Evolutionary conservation across 2,888 invertebrate genomes (phyloP), one percentile per base, ranked within the genome.

Genomic region (Bedellia somnulentella): DNA sequence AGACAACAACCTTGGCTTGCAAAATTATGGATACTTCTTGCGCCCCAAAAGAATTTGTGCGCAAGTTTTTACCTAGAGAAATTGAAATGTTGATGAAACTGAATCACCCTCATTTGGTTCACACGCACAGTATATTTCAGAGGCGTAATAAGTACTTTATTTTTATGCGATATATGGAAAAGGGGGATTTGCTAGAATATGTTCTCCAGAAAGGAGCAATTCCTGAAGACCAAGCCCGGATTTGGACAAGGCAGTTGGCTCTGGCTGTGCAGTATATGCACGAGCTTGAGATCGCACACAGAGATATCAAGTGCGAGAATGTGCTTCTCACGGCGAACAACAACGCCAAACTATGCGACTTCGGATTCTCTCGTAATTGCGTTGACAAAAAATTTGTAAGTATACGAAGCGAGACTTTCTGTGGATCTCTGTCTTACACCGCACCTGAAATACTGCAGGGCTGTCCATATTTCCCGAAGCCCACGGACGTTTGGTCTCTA

Each of bases 391-490:
- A 54, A 32, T 46, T 58, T 24, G 59, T 51, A 32, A 64, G 73
- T 15, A 54, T 84, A 10, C 63, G 82, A 29, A 90, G 90, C 45
- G 82, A 85, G 44, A 92, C 92, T 0, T 92, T 87, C 53, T 93
- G 92, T 49, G 93, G 92, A 1, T 90, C 90, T 0, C 62, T 91
- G 11, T 89, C 90, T 0, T 93, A 93, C 48, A 91, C 89, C 0
- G 89, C 93, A 0, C 92, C 93, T 0, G 93, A 93, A 64, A 85
- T 93, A 35, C 66, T 93, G n/a, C 80, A 83, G 39, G 89, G 89
- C 0, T 64, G 80, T 3, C 83, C 87, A 0, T 88, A 88, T 48
- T 79, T 77, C 41, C 86, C 87, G 0, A 86, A 85, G 58, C 77
- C 81, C 3, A 80, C 86, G 0, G 93, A 93, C 49, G 60, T 89